phyloP scores from a whole-genome alignment of 2,888 invertebrate genomes.

The Agonopterix heracliana region DNA sequence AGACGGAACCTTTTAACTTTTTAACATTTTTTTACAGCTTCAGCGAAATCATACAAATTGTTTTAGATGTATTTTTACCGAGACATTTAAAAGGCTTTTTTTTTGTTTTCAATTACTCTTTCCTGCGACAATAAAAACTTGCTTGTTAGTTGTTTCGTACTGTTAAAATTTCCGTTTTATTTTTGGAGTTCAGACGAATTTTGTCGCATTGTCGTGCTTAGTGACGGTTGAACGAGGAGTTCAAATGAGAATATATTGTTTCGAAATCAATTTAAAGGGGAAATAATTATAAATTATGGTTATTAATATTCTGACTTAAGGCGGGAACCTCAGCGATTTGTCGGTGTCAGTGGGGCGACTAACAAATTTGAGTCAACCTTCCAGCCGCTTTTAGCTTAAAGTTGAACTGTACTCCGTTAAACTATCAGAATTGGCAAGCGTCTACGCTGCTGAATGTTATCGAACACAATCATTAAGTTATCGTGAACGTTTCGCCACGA shows the following conservation, averaged over 20 bases:
- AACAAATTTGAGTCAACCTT: constrained; percentile 16
- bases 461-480: neutral
- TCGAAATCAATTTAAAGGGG: constrained; percentile 9
- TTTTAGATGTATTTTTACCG: no score
- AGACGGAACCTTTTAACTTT: constrained; percentile 11
- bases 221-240: no score
- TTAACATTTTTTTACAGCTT: constrained; percentile 5
- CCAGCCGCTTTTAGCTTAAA: neutral
- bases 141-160: no score
- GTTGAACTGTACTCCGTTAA: neutral
- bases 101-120: neutral
- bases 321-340: constrained; percentile 28
- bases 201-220: no score
- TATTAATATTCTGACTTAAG: constrained; percentile 26
- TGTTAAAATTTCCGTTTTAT: no score
- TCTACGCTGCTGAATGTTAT: neutral
- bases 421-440: neutral
- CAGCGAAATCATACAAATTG: neutral
- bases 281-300: constrained; percentile 25
- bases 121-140: no score
- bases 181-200: no score
- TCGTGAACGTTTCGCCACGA: constrained; percentile 4
- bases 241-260: no score
- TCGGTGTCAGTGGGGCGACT: constrained; percentile 22
- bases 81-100: neutral